Conservation (phyloP, 2,888 invertebrate species). For the Stomorhina lunata region DNA sequence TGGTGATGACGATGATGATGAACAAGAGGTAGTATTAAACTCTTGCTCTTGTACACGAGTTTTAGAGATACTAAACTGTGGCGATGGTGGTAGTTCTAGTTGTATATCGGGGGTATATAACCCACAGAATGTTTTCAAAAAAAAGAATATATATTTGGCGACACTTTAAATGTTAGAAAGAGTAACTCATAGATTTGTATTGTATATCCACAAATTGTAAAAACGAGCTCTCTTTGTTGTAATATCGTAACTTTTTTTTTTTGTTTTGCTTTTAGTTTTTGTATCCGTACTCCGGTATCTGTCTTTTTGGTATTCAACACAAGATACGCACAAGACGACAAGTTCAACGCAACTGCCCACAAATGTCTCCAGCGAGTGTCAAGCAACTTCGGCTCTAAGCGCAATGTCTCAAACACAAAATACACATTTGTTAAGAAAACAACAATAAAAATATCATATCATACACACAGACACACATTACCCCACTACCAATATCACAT, state of each 20-base stretch:
- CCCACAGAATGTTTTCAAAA: no score
- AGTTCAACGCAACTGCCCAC: conserved; percentile 78
- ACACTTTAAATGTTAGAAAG: conserved; percentile 58
- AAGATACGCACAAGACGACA: conserved; percentile 77
- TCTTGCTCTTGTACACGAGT: conserved; percentile 29
- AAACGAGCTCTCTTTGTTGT: conserved; percentile 48
- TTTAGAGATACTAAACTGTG: conserved; percentile 62
- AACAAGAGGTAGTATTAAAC: conserved; percentile 47
- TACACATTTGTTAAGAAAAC: not conserved
- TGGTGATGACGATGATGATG: conserved; percentile 17
- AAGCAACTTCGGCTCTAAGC: conserved; percentile 66
- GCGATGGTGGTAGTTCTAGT: conserved; percentile 60
- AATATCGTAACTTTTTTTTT: not conserved
- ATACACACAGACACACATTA: conserved; percentile 22
- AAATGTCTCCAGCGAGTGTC: conserved; percentile 71
- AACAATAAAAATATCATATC: conserved; percentile 28
- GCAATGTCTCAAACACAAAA: conserved; percentile 54
- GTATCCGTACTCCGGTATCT: conserved; percentile 59
- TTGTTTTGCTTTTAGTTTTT: conserved; percentile 11
- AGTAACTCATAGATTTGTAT: conserved; percentile 41
- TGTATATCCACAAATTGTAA: conserved; percentile 35
- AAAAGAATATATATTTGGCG: conserved; percentile 41
- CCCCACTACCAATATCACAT: conserved; percentile 68
- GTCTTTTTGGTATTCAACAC: conserved; percentile 44
- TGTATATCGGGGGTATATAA: conserved; percentile 35